These are phyloP conservation scores for Brienomyrus longianalis DNA, from an alignment of 2,113 vertebrate species.

Conservation along the genomic window DNA sequence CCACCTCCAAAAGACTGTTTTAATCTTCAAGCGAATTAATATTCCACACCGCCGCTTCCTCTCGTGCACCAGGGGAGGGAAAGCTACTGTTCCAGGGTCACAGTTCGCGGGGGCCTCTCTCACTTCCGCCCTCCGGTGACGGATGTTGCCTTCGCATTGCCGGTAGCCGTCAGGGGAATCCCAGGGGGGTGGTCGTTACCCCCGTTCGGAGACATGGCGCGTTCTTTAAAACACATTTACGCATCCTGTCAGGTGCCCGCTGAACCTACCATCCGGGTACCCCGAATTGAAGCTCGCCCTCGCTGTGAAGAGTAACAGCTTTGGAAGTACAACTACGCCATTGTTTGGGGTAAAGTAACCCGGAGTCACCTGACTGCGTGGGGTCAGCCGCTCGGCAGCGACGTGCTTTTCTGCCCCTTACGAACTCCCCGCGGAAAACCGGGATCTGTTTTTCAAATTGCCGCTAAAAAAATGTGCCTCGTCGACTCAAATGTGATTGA, in stretches of 20 bases:
- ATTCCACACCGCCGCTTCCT: constrained; percentile 6
- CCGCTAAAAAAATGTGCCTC: background rate
- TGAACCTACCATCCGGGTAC: background rate
- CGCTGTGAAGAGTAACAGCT: background rate
- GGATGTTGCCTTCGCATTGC: background rate
- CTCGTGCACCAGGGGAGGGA: background rate
- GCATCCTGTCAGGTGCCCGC: background rate
- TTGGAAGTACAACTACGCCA: background rate
- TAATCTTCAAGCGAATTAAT: background rate
- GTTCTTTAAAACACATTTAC: background rate
- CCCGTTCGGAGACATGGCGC: background rate
- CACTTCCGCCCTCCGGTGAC: background rate
- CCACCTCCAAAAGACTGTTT: background rate
- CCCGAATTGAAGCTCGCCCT: background rate
- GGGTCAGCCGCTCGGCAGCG: background rate
- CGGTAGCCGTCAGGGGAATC: background rate
- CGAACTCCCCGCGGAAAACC: background rate
- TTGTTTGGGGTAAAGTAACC: background rate
- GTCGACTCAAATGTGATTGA: background rate
- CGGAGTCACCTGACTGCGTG: background rate
- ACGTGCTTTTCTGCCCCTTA: background rate
- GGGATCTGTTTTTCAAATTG: constrained; percentile 7
- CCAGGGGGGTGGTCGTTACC: background rate
- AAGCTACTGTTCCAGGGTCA: constrained; percentile 11
- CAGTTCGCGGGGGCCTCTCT: background rate